phyloP scores from a whole-genome alignment of 2,113 vertebrate species.

The Xiphophorus maculatus region DNA sequence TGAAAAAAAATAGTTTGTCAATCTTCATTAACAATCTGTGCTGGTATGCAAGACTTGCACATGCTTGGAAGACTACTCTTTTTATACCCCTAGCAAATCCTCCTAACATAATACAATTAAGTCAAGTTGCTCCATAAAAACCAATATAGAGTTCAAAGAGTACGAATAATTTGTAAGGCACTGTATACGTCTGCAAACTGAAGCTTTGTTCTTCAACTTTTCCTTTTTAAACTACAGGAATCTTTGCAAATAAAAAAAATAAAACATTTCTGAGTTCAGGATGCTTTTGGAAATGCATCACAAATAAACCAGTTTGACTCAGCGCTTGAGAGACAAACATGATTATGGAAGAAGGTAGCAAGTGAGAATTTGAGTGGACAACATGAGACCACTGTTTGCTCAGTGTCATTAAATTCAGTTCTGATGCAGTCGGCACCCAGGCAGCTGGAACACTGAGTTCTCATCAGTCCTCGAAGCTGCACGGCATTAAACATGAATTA shows the following conservation, averaged over 20 bases:
- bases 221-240: background rate
- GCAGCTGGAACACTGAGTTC: slow-evolving; percentile 49
- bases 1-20: background rate
- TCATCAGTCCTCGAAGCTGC: slow-evolving; percentile 52
- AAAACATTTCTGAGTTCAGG: background rate
- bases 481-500: slow-evolving; percentile 31
- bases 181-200: background rate
- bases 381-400: no score
- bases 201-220: background rate
- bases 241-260: background rate
- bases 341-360: background rate
- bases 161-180: no score
- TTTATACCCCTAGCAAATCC: background rate
- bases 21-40: background rate
- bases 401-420: slow-evolving; percentile 44
- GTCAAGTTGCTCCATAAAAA: no score
- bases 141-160: background rate
- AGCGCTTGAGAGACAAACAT: slow-evolving; percentile 13
- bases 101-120: background rate
- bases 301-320: slow-evolving; percentile 6
- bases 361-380: slow-evolving; percentile 20
- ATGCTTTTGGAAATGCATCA: background rate
- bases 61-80: background rate
- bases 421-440: slow-evolving; percentile 52
- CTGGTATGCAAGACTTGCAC: background rate